Percentiles rank a stretch among this genome's conserved stretches.
phyloP scores from a whole-genome alignment of 2,888 invertebrate genomes.

The Cremastobaeus sp. region DNA sequence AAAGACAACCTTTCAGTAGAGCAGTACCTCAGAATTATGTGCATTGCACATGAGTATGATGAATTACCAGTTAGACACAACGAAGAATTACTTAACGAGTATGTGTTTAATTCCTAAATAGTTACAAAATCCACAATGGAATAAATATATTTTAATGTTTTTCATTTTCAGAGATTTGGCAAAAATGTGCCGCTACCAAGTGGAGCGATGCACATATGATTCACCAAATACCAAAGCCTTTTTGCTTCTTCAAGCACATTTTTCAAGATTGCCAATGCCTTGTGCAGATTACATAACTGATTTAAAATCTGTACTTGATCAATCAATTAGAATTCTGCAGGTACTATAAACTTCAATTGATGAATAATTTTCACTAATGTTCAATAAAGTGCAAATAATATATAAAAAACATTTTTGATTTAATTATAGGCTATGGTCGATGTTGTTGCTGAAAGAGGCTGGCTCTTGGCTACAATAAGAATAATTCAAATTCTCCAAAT shows the following conservation, averaged over 20 bases:
- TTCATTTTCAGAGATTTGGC: slow-evolving; percentile 85
- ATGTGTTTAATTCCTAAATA: slow-evolving; percentile 69
- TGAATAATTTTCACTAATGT: no score
- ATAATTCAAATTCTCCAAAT: slow-evolving; percentile 91
- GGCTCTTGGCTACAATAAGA: slow-evolving; percentile 89
- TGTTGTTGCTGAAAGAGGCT: slow-evolving; percentile 92
- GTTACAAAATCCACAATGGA: no score
- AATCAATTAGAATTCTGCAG: slow-evolving; percentile 95
- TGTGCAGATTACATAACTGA: slow-evolving; percentile 97
- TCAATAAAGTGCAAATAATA: no score
- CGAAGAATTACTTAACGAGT: slow-evolving; percentile 96
- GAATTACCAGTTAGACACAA: slow-evolving; percentile 98
- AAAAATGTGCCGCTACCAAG: slow-evolving; percentile 85
- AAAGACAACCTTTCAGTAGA: slow-evolving; percentile 83
- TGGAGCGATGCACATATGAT: slow-evolving; percentile 87
- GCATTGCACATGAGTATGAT: slow-evolving; percentile 92
- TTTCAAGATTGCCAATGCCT: slow-evolving; percentile 89
- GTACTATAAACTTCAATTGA: no score
- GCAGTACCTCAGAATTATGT: slow-evolving; percentile 87
- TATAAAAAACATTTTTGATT: slow-evolving; percentile 9
- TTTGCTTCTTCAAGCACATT: slow-evolving; percentile 95
- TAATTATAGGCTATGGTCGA: slow-evolving; percentile 94
- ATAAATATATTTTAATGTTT: no score
- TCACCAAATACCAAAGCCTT: slow-evolving; percentile 96
- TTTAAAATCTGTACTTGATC: slow-evolving; percentile 97